Percentiles rank a stretch among this genome's conserved stretches.
These are phyloP conservation scores for Pandion haliaetus DNA, from an alignment of 2,113 vertebrate species.

Conservation along the genomic window DNA sequence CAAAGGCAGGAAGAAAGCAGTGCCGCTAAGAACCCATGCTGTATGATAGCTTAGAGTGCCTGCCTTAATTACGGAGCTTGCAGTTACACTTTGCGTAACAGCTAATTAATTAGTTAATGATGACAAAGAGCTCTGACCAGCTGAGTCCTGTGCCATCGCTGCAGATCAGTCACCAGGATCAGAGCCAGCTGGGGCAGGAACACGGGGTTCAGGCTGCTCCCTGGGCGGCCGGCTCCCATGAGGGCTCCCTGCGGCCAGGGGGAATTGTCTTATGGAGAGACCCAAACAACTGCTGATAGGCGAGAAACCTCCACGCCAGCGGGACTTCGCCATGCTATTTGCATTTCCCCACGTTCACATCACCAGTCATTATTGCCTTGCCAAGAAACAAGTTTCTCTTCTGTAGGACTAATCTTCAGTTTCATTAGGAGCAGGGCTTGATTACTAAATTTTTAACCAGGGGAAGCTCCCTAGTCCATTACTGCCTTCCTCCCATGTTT, in stretches of 20 bases:
- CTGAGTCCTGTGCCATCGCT: not conserved
- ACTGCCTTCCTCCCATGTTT: slow-evolving; percentile 20
- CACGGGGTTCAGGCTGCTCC: accelerated
- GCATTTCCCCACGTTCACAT: not conserved
- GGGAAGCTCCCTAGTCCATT: not conserved
- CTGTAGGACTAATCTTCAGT: not conserved
- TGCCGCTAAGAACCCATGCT: accelerated
- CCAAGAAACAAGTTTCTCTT: not conserved
- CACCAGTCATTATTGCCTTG: not conserved
- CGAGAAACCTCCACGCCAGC: not conserved
- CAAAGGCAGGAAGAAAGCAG: too few relatives aligned
- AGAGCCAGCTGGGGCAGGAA: not conserved
- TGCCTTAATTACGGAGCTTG: not conserved
- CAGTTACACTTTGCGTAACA: not conserved
- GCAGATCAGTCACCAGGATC: not conserved
- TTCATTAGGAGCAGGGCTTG: slow-evolving; percentile 24
- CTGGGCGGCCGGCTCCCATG: accelerated
- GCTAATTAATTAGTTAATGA: not conserved
- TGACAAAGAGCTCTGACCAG: not conserved
- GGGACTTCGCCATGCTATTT: accelerated
- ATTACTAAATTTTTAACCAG: slow-evolving; percentile 18
- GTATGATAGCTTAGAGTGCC: accelerated
- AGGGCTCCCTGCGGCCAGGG: not conserved
- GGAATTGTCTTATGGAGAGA: too few relatives aligned
- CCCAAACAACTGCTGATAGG: accelerated